phyloP scores from a whole-genome alignment of 2,888 invertebrate genomes.

The Bembecia ichneumoniformis region DNA sequence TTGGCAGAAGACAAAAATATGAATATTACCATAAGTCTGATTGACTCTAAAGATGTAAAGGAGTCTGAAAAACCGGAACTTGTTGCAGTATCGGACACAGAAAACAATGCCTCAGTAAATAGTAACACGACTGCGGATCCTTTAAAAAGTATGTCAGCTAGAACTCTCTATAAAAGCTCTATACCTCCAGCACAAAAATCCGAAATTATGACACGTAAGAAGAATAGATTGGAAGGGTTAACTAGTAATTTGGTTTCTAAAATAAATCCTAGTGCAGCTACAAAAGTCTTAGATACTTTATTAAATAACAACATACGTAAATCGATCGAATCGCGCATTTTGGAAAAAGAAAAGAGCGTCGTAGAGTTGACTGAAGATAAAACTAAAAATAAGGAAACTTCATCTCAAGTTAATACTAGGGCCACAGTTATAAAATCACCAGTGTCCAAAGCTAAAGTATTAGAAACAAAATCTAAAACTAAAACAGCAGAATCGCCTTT shows the following conservation, averaged over 20 bases:
- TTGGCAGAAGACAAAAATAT: conserved; percentile 52
- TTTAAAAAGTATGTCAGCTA: conserved; percentile 63
- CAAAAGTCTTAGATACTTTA: conserved; percentile 65
- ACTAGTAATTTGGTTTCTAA: conserved; percentile 74
- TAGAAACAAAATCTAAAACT: conserved; percentile 54
- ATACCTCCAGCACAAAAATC: conserved; percentile 65
- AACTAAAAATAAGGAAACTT: conserved; percentile 39
- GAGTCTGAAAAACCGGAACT: conserved; percentile 28
- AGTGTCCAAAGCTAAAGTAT: conserved; percentile 60
- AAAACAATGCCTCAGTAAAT: conserved; percentile 21
- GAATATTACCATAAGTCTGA: conserved; percentile 15
- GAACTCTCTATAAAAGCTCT: conserved; percentile 61
- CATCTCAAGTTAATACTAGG: conserved; percentile 32
- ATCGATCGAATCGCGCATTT: conserved; percentile 63
- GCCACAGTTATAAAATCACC: conserved; percentile 74
- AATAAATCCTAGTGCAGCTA: conserved; percentile 69
- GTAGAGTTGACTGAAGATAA: conserved; percentile 43
- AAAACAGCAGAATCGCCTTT: conserved; percentile 22
- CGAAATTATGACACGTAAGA: conserved; percentile 75
- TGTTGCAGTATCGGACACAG: conserved; percentile 15
- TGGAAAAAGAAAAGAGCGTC: conserved; percentile 54
- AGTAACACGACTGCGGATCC: conserved; percentile 41
- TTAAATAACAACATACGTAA: conserved; percentile 65
- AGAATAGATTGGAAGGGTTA: conserved; percentile 74
- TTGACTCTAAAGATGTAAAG: conserved; percentile 32